These are phyloP conservation scores for Melanostoma mellinum DNA, from an alignment of 2,888 invertebrate species.

Conservation along the genomic window DNA sequence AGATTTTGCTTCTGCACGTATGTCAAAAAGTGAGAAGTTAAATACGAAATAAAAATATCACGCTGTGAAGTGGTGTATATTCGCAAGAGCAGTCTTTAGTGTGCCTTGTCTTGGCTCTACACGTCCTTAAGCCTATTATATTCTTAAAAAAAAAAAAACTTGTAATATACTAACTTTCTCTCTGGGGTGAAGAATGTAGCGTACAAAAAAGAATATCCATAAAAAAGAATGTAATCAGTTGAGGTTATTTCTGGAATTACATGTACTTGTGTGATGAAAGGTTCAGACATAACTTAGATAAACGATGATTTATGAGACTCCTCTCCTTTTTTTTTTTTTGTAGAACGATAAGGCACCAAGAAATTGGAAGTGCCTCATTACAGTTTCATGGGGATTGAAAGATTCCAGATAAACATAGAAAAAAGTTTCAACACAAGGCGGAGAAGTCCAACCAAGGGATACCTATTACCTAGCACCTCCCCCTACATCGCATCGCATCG, in stretches of 20 bases:
- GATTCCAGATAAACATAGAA: slow-evolving; percentile 11
- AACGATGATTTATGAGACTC: slow-evolving; percentile 52
- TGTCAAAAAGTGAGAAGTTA: slow-evolving; percentile 50
- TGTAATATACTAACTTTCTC: slow-evolving; percentile 20
- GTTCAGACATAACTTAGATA: slow-evolving; percentile 46
- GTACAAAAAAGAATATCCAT: slow-evolving; percentile 19
- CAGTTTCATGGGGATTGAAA: slow-evolving; percentile 35
- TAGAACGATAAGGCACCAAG: slow-evolving; percentile 29
- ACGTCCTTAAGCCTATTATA: slow-evolving; percentile 25
- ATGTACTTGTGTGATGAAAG: slow-evolving; percentile 37
- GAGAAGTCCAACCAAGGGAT: slow-evolving; percentile 14
- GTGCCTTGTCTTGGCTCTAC: slow-evolving; percentile 4
- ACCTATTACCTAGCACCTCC: neutral
- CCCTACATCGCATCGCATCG: neutral
- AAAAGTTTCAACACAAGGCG: slow-evolving; percentile 28
- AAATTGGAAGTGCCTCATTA: slow-evolving; percentile 48
- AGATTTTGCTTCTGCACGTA: slow-evolving; percentile 23
- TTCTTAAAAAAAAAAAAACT: slow-evolving; percentile 24
- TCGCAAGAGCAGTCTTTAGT: slow-evolving; percentile 3
- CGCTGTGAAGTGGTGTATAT: slow-evolving; percentile 7
- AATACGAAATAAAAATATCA: slow-evolving; percentile 33
- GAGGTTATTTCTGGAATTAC: slow-evolving; percentile 42
- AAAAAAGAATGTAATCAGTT: slow-evolving; percentile 42
- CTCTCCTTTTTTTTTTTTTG: neutral
- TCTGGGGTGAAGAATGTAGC: slow-evolving; percentile 4